Conservation (phyloP, 2,113 vertebrate genomes). For the Notechis scutatus region DNA sequence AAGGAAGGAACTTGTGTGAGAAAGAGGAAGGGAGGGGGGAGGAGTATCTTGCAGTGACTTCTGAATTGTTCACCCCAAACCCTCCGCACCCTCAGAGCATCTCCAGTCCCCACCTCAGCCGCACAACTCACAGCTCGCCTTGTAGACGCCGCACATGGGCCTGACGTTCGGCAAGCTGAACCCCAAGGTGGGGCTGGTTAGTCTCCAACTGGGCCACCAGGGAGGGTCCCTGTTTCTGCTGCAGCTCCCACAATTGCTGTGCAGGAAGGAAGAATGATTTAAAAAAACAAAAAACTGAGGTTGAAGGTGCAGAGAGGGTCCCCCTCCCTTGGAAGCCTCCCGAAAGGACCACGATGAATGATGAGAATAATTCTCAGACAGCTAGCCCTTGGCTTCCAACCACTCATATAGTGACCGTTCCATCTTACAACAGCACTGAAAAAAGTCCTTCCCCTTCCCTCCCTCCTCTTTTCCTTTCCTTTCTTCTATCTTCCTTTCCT, state of each 20-base stretch:
- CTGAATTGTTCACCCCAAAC: neutral
- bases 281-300: neutral
- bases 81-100: neutral
- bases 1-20: too few relatives aligned
- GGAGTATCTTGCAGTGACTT: too few relatives aligned
- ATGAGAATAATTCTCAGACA: neutral
- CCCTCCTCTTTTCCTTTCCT: too few relatives aligned
- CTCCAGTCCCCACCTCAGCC: neutral
- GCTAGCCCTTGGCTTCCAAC: neutral
- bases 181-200: slow-evolving; percentile 68
- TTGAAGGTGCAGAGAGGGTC: neutral
- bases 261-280: neutral
- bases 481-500: too few relatives aligned
- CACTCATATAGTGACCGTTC: neutral
- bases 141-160: slow-evolving; percentile 81
- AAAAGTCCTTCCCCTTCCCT: too few relatives aligned
- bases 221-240: slow-evolving; percentile 64
- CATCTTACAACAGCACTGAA: too few relatives aligned
- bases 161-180: slow-evolving; percentile 83
- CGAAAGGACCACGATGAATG: neutral
- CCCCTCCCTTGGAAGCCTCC: too few relatives aligned
- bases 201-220: slow-evolving; percentile 26
- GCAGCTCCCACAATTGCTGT: slow-evolving; percentile 78
- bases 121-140: slow-evolving; percentile 84
- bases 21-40: too few relatives aligned